A percentile compares a stretch with the other conserved stretches of the same genome.
phyloP scores from a whole-genome alignment of 2,113 vertebrate genomes.

The Calyptommatus sinebrachiatus region DNA sequence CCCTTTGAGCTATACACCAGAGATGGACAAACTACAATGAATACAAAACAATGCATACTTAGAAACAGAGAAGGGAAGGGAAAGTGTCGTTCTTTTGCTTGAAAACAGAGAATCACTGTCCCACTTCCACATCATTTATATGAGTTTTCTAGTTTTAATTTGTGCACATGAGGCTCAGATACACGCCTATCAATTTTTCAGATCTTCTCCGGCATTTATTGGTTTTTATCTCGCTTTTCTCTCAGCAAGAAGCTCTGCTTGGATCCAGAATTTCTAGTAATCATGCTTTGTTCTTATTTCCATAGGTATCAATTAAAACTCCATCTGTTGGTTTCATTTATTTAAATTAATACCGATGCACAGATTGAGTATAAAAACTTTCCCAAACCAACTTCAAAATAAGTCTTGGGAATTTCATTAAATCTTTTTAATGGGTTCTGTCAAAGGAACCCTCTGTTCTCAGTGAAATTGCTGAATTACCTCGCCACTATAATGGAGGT shows the following conservation, averaged over 20 bases:
- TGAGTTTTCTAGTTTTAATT: conserved; percentile 9
- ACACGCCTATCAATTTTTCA: background rate
- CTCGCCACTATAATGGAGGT: conserved; percentile 49
- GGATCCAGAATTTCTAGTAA: conserved; percentile 51
- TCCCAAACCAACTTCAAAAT: conserved; percentile 59
- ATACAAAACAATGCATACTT: too few relatives aligned
- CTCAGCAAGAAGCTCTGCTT: conserved; percentile 30
- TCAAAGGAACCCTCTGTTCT: conserved; percentile 59
- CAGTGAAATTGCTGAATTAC: conserved; percentile 50
- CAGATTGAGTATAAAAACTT: conserved; percentile 63
- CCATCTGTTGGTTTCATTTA: conserved; percentile 55
- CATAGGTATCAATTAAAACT: conserved; percentile 63
- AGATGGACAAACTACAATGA: too few relatives aligned
- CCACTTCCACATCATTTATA: too few relatives aligned
- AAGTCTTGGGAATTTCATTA: conserved; percentile 63
- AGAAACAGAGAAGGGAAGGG: too few relatives aligned
- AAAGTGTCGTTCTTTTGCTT: too few relatives aligned
- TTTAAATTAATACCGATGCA: conserved; percentile 70
- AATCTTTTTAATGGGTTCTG: conserved; percentile 68
- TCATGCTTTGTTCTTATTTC: conserved; percentile 52
- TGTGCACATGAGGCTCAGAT: conserved; percentile 15
- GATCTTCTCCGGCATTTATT: conserved; percentile 26
- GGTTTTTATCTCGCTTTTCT: conserved; percentile 35
- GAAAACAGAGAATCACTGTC: too few relatives aligned
- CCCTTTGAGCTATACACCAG: too few relatives aligned